A percentile compares a stretch with the other conserved stretches of the same genome.
These are phyloP conservation scores for Yponomeuta evonymella DNA, from an alignment of 2,888 invertebrate species.

Conservation along the genomic window DNA sequence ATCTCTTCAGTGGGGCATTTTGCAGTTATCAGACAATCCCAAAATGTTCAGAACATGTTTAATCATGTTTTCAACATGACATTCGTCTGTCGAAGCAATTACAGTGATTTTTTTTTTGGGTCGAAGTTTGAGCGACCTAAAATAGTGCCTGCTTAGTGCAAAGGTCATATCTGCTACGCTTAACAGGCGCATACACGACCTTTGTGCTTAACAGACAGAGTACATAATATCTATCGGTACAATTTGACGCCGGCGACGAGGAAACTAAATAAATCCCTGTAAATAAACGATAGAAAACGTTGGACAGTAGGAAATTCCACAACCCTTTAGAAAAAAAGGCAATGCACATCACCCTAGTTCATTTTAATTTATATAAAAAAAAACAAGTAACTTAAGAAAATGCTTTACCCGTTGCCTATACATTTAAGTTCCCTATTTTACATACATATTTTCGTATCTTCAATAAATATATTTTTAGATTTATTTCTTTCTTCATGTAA, in stretches of 20 bases:
- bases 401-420: constrained; percentile 48
- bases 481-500: constrained; percentile 16
- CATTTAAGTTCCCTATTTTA: constrained; percentile 22
- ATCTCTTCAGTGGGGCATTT: no score
- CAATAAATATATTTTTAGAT: constrained; percentile 24
- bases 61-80: not conserved
- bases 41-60: not conserved
- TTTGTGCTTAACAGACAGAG: no score
- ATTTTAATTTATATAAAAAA: constrained; percentile 3
- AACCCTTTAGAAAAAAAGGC: not conserved
- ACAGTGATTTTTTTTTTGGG: not conserved
- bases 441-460: constrained; percentile 2
- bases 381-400: constrained; percentile 30
- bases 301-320: not conserved
- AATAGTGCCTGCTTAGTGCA: not conserved
- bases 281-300: not conserved
- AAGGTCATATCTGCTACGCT: no score
- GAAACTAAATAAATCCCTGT: not conserved
- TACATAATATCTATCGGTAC: not conserved
- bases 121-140: not conserved
- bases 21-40: not conserved
- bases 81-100: not conserved
- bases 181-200: no score
- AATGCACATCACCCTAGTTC: not conserved
- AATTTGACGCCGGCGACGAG: not conserved